A percentile compares a stretch with the other conserved stretches of the same genome.
Evolutionary conservation across 1,140 invertebrate genomes (phyloP).

Genomic region (Triops longicaudatus): DNA sequence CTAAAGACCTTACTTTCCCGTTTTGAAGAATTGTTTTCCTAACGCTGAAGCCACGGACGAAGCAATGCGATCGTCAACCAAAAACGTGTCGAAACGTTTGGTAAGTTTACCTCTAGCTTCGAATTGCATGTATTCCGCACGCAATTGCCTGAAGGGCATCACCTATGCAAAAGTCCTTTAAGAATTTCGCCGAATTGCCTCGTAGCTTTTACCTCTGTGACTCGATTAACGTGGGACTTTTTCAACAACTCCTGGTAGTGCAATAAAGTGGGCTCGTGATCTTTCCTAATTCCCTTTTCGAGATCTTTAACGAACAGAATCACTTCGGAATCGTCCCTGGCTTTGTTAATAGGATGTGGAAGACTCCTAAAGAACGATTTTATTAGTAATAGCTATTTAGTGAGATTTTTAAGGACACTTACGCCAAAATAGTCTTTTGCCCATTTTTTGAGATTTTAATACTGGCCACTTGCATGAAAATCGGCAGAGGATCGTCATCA

Average conservation of each 20-base stretch:
- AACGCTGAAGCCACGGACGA: slow-evolving; percentile 35
- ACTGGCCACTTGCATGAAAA: slow-evolving; percentile 1
- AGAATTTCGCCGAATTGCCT: slow-evolving; percentile 17
- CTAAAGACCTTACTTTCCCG: slow-evolving; percentile 34
- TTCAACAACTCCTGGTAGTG: slow-evolving; percentile 36
- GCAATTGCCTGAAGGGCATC: slow-evolving; percentile 38
- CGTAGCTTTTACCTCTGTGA: slow-evolving; percentile 31
- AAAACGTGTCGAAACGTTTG: slow-evolving; percentile 37
- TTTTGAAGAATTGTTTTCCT: slow-evolving; percentile 39
- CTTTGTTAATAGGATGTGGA: background rate
- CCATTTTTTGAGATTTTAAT: background rate
- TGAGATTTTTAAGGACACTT: background rate
- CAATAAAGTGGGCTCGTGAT: slow-evolving; percentile 36
- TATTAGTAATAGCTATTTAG: background rate
- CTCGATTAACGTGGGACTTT: slow-evolving; percentile 32
- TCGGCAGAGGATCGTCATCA: background rate
- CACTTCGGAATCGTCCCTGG: slow-evolving; percentile 32
- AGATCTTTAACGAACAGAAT: slow-evolving; percentile 41
- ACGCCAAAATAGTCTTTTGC: background rate
- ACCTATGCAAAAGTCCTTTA: slow-evolving; percentile 33
- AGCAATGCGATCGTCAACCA: slow-evolving; percentile 38
- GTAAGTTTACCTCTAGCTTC: slow-evolving; percentile 40
- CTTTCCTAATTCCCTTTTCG: slow-evolving; percentile 34
- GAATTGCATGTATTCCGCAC: slow-evolving; percentile 38
- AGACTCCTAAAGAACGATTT: background rate